Evolutionary conservation across 2,888 invertebrate genomes (phyloP), one percentile per base, ranked within the genome.

Genomic region (Schrankia costaestrigalis): DNA sequence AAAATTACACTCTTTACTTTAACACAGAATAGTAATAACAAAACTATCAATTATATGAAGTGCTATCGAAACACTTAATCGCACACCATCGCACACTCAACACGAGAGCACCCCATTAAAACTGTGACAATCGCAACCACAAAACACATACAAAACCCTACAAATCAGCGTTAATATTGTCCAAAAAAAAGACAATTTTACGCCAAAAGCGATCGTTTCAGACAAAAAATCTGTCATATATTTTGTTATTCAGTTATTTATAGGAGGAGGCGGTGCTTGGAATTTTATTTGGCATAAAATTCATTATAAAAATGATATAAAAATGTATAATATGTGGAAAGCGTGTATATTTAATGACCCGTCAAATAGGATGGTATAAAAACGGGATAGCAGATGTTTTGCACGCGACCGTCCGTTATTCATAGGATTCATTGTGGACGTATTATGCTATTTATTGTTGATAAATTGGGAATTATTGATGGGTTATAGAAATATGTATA

Each of bases 261-360:
- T 78, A 60, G 53, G 36, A 19, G 31, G 35, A 55, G 85, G 85
- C 78, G 82, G 68, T 58, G 71, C 54, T 70, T 46, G 56, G 57
- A 71, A 76, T 81, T 84, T 81, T 83, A 83, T 86, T 82, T 81
- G 81, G 71, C 84, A 75, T 81, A 71, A 75, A 81, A 84, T 84
- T 68, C 75, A 75, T 78, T 73, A 62, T 79, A 73, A 68, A 70
- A 73, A 76, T 74, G 67, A 74, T 70, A 79, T 78, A 78, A 81
- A 83, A 80, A 81, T 79, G 39, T 71, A 70, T 83, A 77, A 80
- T 82, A 77, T 77, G 81, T 78, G 79, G 71, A 75, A 85, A 80
- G 80, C 79, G 82, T 84, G 80, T 43, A 47, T 49, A 63, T 65
- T 75, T 72, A 84, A 84, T 84, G 85, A 78, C 50, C 68, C 78